Base-by-base conservation (phyloP, 2,888 invertebrate genomes). In the Lomographa bimaculata region DNA sequence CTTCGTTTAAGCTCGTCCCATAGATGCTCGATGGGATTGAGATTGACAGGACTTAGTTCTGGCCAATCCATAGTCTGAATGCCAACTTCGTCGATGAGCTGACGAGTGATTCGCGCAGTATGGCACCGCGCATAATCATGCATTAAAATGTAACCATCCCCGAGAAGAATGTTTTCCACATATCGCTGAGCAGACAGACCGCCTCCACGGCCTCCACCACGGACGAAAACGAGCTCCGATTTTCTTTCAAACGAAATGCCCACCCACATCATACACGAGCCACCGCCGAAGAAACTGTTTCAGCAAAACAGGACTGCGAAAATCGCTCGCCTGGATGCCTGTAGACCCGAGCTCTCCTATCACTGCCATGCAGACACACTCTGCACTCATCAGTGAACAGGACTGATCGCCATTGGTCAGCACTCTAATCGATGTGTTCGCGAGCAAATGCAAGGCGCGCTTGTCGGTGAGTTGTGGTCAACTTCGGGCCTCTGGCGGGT, bases 11-110 rank as follows among this genome's bases (percentile, higher is more conserved):
- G 49, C 38, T 48, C 50, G 39, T 53, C 50, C 40, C 43, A n/a
- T 24, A 47, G 43, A 48, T 55, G 48, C 52, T 56, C 50, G 28
- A 54, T 60, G 20, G 50, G 48, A 43, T 52, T 58, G 23, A 57
- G 30, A 39, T 48, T n/a, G n/a, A n/a, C 48, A 19, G 53, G 50
- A 43, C 49, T 58, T 45, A 46, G 34, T 20, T 49, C 54, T 46
- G 52, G 50, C 46, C 47, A 51, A 39, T 46, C 38, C 35, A 59
- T 54, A 16, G 34, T 19, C 12, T 19, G 35, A 20, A 46, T 51
- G 23, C 29, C 40, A 21, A 58, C 50, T 19, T 54, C 50, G 42
- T 53, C 23, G 21, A 27, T 19, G 21, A 54, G 47, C 45, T 36
- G 34, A 10, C 28, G 16, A 14, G 32, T 24, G 25, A 29, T 25